Conservation (phyloP, 2,113 vertebrate genomes). For the Chitala chitala region DNA sequence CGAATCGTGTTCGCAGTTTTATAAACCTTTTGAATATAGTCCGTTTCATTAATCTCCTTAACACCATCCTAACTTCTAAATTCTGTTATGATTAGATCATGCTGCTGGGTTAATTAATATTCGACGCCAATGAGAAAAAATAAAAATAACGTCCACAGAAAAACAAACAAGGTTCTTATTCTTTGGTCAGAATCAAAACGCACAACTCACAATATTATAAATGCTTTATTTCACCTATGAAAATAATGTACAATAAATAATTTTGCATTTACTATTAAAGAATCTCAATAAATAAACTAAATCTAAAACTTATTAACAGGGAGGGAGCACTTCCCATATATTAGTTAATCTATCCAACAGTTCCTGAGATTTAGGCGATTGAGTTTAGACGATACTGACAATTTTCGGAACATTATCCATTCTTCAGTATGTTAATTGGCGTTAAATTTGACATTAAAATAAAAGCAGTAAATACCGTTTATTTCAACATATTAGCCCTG, state of each 20-base stretch:
- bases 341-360: slow-evolving; percentile 61
- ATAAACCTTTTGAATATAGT: no score
- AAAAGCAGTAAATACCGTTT: slow-evolving; percentile 59
- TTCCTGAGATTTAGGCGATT: slow-evolving; percentile 74
- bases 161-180: neutral
- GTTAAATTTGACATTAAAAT: slow-evolving; percentile 14
- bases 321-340: slow-evolving; percentile 51
- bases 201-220: slow-evolving; percentile 42
- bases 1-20: neutral
- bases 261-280: slow-evolving; percentile 91
- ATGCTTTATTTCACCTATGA: slow-evolving; percentile 81
- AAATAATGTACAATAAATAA: slow-evolving; percentile 99
- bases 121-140: neutral
- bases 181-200: slow-evolving; percentile 40
- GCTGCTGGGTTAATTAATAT: neutral
- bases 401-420: slow-evolving; percentile 34
- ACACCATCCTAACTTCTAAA: neutral
- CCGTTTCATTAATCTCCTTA: neutral
- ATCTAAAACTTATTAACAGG: slow-evolving; percentile 78
- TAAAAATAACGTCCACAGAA: neutral
- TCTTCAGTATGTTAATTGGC: slow-evolving; percentile 26
- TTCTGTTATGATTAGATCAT: neutral
- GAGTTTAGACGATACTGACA: slow-evolving; percentile 58
- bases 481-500: slow-evolving; percentile 52
- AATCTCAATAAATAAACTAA: slow-evolving; percentile 97